These are phyloP conservation scores for Thymelicus lineola DNA, from an alignment of 2,888 invertebrate genomes.

Conservation along the genomic window DNA sequence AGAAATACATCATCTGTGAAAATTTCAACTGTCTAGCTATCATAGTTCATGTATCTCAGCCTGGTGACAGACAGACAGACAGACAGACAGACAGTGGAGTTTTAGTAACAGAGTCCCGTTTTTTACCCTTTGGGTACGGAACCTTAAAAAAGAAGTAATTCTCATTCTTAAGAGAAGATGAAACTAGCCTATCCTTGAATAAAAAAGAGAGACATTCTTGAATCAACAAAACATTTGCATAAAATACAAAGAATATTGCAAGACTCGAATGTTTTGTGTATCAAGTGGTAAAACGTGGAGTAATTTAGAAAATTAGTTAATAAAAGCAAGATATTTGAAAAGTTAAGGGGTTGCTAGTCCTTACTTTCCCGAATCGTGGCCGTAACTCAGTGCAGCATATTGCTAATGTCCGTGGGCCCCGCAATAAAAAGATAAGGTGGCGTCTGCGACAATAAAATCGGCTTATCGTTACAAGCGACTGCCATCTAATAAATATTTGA, in stretches of 20 bases:
- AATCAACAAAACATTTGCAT: no score
- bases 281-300: no score
- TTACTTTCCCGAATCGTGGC: constrained; percentile 47
- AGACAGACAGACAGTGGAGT: no score
- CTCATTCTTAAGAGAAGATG: neutral
- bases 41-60: no score
- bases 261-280: neutral
- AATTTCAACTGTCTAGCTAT: no score
- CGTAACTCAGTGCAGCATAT: constrained; percentile 66
- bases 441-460: constrained; percentile 70
- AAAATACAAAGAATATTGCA: neutral
- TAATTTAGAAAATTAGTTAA: neutral
- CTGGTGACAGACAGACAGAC: no score
- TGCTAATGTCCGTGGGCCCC: constrained; percentile 64
- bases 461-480: constrained; percentile 67
- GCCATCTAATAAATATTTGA: constrained; percentile 43
- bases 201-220: no score
- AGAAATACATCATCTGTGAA: no score
- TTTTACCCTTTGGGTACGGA: no score
- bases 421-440: constrained; percentile 73
- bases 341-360: constrained; percentile 15
- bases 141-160: neutral
- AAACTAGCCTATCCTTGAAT: no score
- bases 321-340: neutral
- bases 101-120: no score